phyloP scores from a whole-genome alignment of 2,888 invertebrate genomes.

The Volucella inflata region DNA sequence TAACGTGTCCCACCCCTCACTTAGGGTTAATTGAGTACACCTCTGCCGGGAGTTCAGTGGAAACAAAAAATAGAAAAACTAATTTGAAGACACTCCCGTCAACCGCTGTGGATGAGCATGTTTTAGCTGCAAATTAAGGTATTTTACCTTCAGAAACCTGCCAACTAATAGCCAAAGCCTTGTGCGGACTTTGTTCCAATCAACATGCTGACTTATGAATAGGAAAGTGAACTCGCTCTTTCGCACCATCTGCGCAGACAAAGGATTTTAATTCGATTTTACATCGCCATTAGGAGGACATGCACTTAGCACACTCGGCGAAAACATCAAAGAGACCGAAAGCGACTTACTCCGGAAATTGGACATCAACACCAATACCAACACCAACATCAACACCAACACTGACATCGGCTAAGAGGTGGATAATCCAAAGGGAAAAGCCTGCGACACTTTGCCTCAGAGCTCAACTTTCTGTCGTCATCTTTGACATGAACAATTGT shows the following conservation, averaged over 20 bases:
- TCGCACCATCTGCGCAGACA: slow-evolving; percentile 41
- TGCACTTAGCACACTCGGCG: slow-evolving; percentile 50
- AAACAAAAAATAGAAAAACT: not conserved
- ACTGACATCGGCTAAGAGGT: not conserved
- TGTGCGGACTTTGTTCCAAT: slow-evolving; percentile 19
- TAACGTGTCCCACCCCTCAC: too few relatives aligned
- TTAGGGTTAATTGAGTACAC: too few relatives aligned
- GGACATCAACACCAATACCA: slow-evolving; percentile 28
- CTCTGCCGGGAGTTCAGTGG: too few relatives aligned
- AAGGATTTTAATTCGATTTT: slow-evolving; percentile 62
- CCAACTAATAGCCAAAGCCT: slow-evolving; percentile 8
- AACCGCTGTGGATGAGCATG: not conserved
- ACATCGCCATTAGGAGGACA: slow-evolving; percentile 63
- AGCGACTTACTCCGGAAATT: slow-evolving; percentile 55
- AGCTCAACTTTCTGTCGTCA: not conserved
- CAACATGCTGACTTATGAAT: slow-evolving; percentile 40
- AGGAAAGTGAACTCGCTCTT: slow-evolving; percentile 26
- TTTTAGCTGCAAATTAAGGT: slow-evolving; percentile 5
- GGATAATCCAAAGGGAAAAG: slow-evolving; percentile 17
- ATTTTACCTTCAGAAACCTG: slow-evolving; percentile 1
- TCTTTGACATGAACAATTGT: not conserved
- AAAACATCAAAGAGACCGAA: slow-evolving; percentile 54
- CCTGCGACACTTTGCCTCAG: too few relatives aligned
- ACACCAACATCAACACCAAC: slow-evolving; percentile 33
- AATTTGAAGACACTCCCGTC: not conserved